phyloP scores from a whole-genome alignment of 2,888 invertebrate genomes.

The Boloria euphrosyne region DNA sequence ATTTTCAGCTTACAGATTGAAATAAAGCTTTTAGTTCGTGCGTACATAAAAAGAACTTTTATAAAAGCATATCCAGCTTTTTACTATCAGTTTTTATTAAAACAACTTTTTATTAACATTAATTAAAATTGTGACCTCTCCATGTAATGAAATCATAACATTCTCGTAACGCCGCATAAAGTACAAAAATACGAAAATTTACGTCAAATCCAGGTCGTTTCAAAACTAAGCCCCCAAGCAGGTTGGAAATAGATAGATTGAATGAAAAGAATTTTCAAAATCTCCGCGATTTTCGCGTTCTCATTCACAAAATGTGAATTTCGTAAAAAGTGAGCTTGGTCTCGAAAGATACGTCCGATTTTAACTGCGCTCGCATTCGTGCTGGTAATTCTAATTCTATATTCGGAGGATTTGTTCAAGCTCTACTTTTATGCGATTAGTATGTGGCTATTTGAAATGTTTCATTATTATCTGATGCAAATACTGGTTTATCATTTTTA shows the following conservation, averaged over 20 bases:
- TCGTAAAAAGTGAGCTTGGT: conserved; percentile 25
- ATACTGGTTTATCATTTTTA: no score
- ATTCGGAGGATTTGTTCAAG: no score
- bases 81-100: no score
- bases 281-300: conserved; percentile 16
- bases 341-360: conserved; percentile 21
- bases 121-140: neutral
- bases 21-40: no score
- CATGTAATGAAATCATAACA: neutral
- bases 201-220: conserved; percentile 32
- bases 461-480: no score
- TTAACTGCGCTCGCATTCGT: no score
- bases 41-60: no score
- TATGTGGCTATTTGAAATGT: no score
- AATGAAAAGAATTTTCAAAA: conserved; percentile 29
- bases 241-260: conserved; percentile 20
- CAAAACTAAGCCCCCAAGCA: conserved; percentile 23
- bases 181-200: conserved; percentile 24
- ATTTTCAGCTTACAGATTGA: no score
- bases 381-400: no score
- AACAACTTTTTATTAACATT: neutral
- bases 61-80: no score
- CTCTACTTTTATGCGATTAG: no score
- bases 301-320: conserved; percentile 28
- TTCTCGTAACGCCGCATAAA: conserved; percentile 6